phyloP scores from a whole-genome alignment of 2,797 vertebrate genomes.

The Chaenodraco wilsoni region DNA sequence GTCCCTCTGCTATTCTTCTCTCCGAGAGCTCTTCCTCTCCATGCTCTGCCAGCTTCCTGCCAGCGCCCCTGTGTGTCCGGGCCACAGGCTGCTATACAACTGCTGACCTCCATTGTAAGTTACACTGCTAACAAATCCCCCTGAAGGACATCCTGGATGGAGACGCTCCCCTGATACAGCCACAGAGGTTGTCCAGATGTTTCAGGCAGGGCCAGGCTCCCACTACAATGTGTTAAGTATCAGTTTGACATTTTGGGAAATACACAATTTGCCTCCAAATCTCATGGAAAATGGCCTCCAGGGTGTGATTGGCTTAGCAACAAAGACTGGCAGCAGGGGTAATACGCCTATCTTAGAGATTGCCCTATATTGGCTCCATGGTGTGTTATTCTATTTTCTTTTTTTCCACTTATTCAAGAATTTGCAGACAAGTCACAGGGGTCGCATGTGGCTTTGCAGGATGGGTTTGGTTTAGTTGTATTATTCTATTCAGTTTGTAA shows the following conservation, averaged over 20 bases:
- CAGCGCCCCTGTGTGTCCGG: conserved; percentile 61
- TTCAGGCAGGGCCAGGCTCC: conserved; percentile 18
- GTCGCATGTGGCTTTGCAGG: no score
- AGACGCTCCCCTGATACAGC: conserved; percentile 24
- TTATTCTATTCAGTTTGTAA: no score
- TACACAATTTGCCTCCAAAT: not conserved
- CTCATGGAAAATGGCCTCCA: not conserved
- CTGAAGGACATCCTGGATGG: conserved; percentile 68
- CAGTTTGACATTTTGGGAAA: not conserved
- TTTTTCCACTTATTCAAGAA: no score
- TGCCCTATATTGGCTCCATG: no score
- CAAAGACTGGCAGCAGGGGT: not conserved
- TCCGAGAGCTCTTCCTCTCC: conserved; percentile 73
- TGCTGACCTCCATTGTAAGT: conserved; percentile 74
- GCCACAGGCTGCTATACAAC: conserved; percentile 50
- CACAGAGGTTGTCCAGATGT: conserved; percentile 56
- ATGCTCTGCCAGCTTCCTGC: conserved; percentile 72
- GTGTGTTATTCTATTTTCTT: no score
- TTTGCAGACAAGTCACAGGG: no score
- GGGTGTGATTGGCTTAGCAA: not conserved
- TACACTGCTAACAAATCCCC: conserved; percentile 67
- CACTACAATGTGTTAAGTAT: not conserved
- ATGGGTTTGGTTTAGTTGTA: no score
- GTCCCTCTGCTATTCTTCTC: conserved; percentile 59
- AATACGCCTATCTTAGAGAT: no score